Conservation (phyloP, 2,888 invertebrate genomes). For the Lampropteryx suffumata region DNA sequence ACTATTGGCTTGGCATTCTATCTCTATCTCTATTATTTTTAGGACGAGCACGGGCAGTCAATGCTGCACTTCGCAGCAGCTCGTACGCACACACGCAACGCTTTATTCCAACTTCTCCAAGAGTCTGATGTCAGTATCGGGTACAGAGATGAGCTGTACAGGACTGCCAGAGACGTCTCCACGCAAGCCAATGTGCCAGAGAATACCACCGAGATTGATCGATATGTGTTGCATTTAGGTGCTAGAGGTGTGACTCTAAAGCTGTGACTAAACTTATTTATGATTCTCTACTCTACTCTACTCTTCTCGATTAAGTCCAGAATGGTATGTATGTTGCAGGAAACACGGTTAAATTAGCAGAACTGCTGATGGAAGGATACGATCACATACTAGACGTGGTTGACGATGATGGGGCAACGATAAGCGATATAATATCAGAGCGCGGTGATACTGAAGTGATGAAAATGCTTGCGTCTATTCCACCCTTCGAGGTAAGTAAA, state of each 20-base stretch:
- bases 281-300: too few relatives aligned
- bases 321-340: conserved; percentile 45
- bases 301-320: too few relatives aligned
- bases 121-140: conserved; percentile 92
- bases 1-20: too few relatives aligned
- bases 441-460: conserved; percentile 87
- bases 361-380: conserved; percentile 91
- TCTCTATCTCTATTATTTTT: too few relatives aligned
- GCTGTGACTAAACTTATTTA: too few relatives aligned
- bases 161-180: conserved; percentile 93
- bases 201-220: conserved; percentile 92
- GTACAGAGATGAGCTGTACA: conserved; percentile 92
- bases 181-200: conserved; percentile 89
- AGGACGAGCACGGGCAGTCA: conserved; percentile 96
- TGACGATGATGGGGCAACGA: conserved; percentile 87
- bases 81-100: conserved; percentile 90
- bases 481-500: conserved; percentile 87
- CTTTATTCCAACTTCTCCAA: conserved; percentile 89
- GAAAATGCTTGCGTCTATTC: conserved; percentile 87
- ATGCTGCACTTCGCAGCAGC: conserved; percentile 95
- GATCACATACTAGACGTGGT: conserved; percentile 92
- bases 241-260: conserved; percentile 85
- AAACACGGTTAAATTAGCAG: conserved; percentile 74
- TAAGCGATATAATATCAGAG: conserved; percentile 87
- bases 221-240: conserved; percentile 89